phyloP scores from a whole-genome alignment of 2,113 vertebrate genomes.

The Nymphicus hollandicus region DNA sequence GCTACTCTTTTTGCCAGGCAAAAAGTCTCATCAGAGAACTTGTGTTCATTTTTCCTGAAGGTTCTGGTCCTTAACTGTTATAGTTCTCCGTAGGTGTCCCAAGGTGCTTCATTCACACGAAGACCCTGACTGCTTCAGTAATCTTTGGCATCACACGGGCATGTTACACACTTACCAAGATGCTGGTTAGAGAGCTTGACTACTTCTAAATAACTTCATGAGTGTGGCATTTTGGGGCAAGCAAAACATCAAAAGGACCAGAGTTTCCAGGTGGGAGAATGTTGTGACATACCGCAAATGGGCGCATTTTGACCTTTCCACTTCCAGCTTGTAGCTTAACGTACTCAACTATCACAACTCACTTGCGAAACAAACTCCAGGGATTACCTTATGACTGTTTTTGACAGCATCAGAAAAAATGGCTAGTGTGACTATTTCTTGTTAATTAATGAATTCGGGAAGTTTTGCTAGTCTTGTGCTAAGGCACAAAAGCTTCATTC shows the following conservation, averaged over 20 bases:
- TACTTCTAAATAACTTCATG: background rate
- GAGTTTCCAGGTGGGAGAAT: background rate
- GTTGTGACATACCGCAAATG: background rate
- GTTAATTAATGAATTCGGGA: background rate
- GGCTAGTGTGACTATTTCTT: background rate
- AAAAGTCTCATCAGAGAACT: background rate
- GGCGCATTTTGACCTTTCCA: background rate
- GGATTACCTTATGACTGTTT: background rate
- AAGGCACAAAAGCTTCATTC: background rate
- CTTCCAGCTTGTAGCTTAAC: background rate
- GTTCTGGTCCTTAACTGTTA: background rate
- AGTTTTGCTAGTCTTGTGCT: background rate
- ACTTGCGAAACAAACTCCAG: background rate
- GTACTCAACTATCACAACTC: background rate
- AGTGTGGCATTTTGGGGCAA: background rate
- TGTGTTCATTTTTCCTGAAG: background rate
- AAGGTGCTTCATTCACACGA: background rate
- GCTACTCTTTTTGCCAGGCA: background rate
- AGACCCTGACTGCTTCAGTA: background rate
- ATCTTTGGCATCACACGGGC: background rate
- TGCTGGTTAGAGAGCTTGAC: background rate
- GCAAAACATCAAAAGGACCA: background rate
- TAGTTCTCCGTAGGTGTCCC: fast-evolving
- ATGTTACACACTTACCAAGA: background rate
- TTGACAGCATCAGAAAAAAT: background rate